Base-by-base conservation (phyloP, 1,140 invertebrate species). In the Drosophila nigrodunni region DNA sequence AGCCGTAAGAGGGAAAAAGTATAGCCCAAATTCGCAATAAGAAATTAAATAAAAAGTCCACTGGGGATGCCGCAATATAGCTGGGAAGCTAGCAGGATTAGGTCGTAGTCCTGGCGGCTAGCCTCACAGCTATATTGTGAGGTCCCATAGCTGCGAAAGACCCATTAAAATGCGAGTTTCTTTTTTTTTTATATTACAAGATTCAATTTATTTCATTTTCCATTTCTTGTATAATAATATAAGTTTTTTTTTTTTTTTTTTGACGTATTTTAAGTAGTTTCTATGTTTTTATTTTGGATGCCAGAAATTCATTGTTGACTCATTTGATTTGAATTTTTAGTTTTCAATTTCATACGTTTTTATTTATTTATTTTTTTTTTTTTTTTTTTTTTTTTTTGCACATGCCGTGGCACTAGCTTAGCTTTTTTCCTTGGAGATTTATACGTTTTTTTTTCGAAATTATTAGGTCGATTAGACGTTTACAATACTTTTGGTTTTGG, bases 221-320 rank as follows among this genome's bases (percentile, higher is more conserved):
- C 74, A 81, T 86, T 80, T 91, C 89, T 91, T 92, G 90, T 92
- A 89, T 91, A 89, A 90, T 91, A 88, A 91, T 92, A 91, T 90
- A 82, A 75, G 68, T 79, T 82, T 64, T 68, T 55, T 49, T 79
- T 82, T 64, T 68, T 55, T 49, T 15, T 15, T 57, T 66, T 68
- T 39, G 15, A 47, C 72, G 67, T 86, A 86, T 70, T 87, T 87
- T 77, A 83, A 87, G 80, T 88, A 88, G 74, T 89, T 80, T 80
- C 76, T 90, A 90, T 89, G 73, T 73, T 80, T 83, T 88, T 75
- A 47, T 66, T 77, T 78, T 74, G 68, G 79, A 90, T 90, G 82
- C 81, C 86, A 86, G 76, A 86, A 85, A 82, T 90, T 80, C 70
- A 82, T 80, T 80, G 76, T 77, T 70, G 69, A 80, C 78, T 85